phyloP scores from a whole-genome alignment of 2,113 vertebrate species.

The Hymenochirus boettgeri region DNA sequence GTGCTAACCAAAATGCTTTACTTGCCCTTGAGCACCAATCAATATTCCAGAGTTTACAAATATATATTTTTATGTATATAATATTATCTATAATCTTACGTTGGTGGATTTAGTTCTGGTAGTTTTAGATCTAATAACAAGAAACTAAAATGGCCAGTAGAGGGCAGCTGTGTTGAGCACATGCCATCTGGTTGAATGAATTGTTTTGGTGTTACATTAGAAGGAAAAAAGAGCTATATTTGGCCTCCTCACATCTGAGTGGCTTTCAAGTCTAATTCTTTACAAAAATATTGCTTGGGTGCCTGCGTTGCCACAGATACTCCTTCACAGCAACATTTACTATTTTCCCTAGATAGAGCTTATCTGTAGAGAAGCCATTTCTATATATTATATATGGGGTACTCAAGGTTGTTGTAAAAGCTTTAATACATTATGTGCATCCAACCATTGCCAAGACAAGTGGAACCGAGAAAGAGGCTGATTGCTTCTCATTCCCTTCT shows the following conservation, averaged over 20 bases:
- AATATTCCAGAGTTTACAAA: too few relatives aligned
- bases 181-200: conserved; percentile 18
- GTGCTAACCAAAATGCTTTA: too few relatives aligned
- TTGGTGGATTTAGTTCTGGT: too few relatives aligned
- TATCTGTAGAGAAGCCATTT: conserved; percentile 27
- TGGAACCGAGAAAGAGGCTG: conserved; percentile 2
- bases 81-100: too few relatives aligned
- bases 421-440: conserved; percentile 31
- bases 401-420: conserved; percentile 33
- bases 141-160: neutral
- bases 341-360: conserved; percentile 24
- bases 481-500: conserved; percentile 12
- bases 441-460: conserved; percentile 26
- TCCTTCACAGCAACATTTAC: conserved; percentile 16
- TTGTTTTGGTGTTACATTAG: conserved; percentile 25
- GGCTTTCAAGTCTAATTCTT: conserved; percentile 39
- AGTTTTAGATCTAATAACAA: too few relatives aligned
- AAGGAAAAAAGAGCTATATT: conserved; percentile 22
- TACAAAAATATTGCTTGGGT: conserved; percentile 32
- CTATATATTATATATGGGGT: conserved; percentile 40
- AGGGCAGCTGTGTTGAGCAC: conserved; percentile 8
- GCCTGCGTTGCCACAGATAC: conserved; percentile 20
- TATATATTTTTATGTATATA: too few relatives aligned
- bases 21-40: too few relatives aligned
- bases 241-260: conserved; percentile 33